These are phyloP conservation scores for Galeruca laticollis DNA, from an alignment of 2,888 invertebrate genomes.

Conservation along the genomic window DNA sequence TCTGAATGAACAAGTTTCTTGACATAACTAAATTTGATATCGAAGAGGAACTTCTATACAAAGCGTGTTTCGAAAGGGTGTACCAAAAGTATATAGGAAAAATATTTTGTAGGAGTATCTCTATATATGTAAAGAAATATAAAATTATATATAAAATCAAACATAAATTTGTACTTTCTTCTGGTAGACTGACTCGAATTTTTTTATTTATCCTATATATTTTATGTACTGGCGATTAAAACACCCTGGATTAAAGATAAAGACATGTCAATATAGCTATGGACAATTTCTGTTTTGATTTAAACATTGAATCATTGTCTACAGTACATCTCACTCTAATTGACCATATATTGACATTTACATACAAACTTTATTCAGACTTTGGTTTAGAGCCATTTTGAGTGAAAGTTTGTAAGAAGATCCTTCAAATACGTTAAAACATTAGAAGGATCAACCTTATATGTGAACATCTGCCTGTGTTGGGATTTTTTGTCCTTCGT, in stretches of 20 bases:
- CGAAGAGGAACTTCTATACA: not conserved
- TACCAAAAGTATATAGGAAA: not conserved
- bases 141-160: not conserved
- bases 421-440: not conserved
- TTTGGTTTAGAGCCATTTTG: conserved; percentile 23
- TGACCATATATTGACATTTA: conserved; percentile 37
- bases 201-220: not conserved
- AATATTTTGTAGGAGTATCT: not conserved
- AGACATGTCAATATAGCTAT: not conserved
- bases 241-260: not conserved
- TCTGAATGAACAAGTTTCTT: conserved; percentile 2
- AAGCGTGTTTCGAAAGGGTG: not conserved
- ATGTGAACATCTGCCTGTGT: conserved; percentile 29
- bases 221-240: not conserved
- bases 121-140: too few species aligned
- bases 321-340: conserved; percentile 22
- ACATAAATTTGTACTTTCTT: not conserved
- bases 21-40: conserved; percentile 9
- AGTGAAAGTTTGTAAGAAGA: not conserved
- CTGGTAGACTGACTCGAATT: not conserved
- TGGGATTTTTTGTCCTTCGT: conserved; percentile 27
- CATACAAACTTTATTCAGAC: conserved; percentile 25
- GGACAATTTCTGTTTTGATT: conserved; percentile 8
- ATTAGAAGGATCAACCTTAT: conserved; percentile 5
- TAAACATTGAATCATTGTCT: conserved; percentile 1